phyloP scores from a whole-genome alignment of 2,113 vertebrate species.

The Cochlearius cochlearius region DNA sequence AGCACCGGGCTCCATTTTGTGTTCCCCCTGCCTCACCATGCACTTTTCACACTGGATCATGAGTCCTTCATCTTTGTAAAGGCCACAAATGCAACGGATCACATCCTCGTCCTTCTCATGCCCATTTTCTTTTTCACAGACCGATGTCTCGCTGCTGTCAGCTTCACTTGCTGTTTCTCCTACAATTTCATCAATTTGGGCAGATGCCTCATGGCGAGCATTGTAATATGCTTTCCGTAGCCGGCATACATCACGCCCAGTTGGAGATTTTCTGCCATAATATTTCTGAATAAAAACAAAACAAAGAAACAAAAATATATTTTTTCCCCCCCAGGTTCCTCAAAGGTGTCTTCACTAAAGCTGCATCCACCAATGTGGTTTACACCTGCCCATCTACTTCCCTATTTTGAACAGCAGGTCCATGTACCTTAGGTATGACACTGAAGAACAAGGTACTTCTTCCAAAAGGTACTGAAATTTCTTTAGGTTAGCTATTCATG shows the following conservation, averaged over 20 bases:
- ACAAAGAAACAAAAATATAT: background rate
- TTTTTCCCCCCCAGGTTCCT: background rate
- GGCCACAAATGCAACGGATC: conserved; percentile 97
- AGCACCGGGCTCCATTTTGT: background rate
- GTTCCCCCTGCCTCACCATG: conserved; percentile 81
- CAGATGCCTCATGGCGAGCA: conserved; percentile 89
- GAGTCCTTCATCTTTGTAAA: conserved; percentile 97
- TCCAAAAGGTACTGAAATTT: background rate
- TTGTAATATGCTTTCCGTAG: conserved; percentile 94
- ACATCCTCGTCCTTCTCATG: conserved; percentile 88
- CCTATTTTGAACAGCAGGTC: background rate
- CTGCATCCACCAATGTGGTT: no score
- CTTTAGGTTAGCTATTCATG: background rate
- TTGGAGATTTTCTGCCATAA: conserved; percentile 91
- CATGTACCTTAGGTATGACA: fast-evolving
- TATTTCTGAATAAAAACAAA: conserved; percentile 82
- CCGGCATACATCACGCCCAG: conserved; percentile 91
- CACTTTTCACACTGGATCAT: conserved; percentile 99
- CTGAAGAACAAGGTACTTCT: background rate
- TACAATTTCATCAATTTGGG: conserved; percentile 97
- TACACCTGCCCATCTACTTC: fast-evolving
- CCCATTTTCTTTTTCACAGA: conserved; percentile 76
- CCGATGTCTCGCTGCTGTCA: conserved; percentile 92
- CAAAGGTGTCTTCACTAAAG: background rate
- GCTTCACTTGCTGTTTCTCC: conserved; percentile 96